phyloP scores from a whole-genome alignment of 2,888 invertebrate species.

The Nasonia oneida region DNA sequence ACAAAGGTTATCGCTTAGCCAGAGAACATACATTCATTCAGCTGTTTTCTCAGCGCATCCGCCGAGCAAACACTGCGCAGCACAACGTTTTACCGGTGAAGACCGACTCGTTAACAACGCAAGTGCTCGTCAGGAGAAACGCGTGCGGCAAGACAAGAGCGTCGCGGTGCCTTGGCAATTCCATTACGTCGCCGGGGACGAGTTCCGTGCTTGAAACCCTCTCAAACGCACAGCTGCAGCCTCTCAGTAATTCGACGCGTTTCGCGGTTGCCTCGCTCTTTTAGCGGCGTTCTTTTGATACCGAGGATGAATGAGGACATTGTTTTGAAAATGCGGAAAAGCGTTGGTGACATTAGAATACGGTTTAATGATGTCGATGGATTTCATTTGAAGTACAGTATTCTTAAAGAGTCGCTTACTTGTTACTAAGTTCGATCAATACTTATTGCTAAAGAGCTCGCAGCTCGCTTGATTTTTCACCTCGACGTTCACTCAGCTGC shows the following conservation, averaged over 20 bases:
- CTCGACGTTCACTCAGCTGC: background rate
- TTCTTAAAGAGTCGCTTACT: no score
- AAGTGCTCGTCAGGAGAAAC: slow-evolving; percentile 90
- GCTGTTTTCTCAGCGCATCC: background rate
- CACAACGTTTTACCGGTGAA: slow-evolving; percentile 70
- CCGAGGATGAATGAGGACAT: slow-evolving; percentile 65
- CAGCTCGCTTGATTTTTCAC: background rate
- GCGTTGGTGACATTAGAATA: background rate
- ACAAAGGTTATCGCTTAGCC: background rate
- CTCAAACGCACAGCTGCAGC: slow-evolving; percentile 73
- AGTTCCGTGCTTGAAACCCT: slow-evolving; percentile 83
- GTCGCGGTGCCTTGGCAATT: slow-evolving; percentile 89
- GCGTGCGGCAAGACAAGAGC: slow-evolving; percentile 90
- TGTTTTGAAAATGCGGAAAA: background rate
- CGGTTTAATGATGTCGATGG: no score
- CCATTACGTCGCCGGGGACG: slow-evolving; percentile 92
- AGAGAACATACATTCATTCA: background rate
- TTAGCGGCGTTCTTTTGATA: slow-evolving; percentile 77
- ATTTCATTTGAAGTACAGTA: no score
- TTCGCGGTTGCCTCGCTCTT: slow-evolving; percentile 76
- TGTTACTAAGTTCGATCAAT: background rate
- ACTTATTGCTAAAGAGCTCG: background rate
- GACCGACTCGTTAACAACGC: slow-evolving; percentile 90
- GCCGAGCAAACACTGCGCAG: background rate
- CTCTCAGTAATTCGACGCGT: slow-evolving; percentile 80